Conservation (phyloP, 2,113 vertebrate genomes). For the Todiramphus chloris region DNA sequence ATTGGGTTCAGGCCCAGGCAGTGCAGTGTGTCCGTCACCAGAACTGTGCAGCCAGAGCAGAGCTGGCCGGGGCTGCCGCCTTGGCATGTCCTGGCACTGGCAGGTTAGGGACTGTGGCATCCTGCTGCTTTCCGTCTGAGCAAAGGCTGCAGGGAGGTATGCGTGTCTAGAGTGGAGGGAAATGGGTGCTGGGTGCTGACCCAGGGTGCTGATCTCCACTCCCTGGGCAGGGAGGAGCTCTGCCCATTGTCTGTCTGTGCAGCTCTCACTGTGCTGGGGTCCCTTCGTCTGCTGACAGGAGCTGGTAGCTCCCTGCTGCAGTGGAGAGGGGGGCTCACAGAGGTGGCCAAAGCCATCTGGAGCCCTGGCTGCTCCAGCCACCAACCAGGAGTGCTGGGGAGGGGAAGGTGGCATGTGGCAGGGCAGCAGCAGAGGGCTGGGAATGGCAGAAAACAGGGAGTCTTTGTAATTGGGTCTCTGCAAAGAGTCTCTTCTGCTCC, state of each 20-base stretch:
- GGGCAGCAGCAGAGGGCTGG: neutral
- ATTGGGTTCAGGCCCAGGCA: neutral
- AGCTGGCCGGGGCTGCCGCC: neutral
- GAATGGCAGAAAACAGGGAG: neutral
- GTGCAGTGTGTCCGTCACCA: fast-evolving
- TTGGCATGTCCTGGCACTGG: fast-evolving
- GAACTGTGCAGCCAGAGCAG: neutral
- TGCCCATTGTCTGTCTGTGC: fast-evolving
- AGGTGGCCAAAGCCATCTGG: neutral
- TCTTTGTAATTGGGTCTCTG: fast-evolving
- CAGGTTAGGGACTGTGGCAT: neutral
- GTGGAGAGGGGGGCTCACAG: neutral
- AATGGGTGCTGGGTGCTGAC: neutral
- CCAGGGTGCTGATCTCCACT: neutral
- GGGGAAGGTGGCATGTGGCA: neutral
- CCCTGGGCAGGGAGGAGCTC: fast-evolving
- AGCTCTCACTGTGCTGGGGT: neutral
- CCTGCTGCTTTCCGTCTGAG: neutral
- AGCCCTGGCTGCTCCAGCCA: neutral
- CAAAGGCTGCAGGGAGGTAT: neutral
- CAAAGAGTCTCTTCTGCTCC: fast-evolving
- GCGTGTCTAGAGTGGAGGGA: neutral
- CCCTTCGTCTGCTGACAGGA: neutral
- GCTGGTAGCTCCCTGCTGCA: neutral
- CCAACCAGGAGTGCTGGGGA: neutral